Base-by-base conservation (phyloP, 2,797 vertebrate species). In the Acanthopagrus latus region DNA sequence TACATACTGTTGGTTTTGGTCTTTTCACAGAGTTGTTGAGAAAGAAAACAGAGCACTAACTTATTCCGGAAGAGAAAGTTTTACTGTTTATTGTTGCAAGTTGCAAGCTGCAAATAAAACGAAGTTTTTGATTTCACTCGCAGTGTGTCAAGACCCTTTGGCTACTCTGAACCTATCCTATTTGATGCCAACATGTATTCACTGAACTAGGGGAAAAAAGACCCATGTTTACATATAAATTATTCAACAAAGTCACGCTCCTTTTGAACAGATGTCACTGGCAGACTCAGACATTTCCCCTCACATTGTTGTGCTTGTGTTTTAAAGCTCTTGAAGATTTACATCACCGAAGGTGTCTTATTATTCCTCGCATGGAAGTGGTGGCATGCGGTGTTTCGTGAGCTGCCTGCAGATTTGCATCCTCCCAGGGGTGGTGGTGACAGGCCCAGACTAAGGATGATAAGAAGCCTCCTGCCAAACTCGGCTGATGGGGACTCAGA, bases 391-490 rank as follows among this genome's bases (percentile, higher is more conserved):
- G 78, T 29, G 71, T 60, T 88, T 76, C 64, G 86, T 89, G 89
- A 87, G 81, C 80, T 79, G 84, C 83, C 77, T 84, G 81, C 64
- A 88, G 84, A 92, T 91, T 87, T 85, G 80, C 82, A 81, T 84
- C 73, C 64, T 89, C 86, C 82, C 73, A 44, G 63, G 77, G 84
- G 85, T 69, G 68, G 63, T 29, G 74, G 71, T 84, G 85, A 86
- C 87, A 91, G 88, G 63, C 69, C 46, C 18, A 1, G 79, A 79
- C 83, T 73, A 75, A 74, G 60, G 60, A 84, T 89, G 89, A 92
- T 93, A 89, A 92, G 86, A 92, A 84, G 69, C 58, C 87, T 85
- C 76, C 85, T 81, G 89, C 81, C 83, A 90, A 85, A 85, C 81
- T 55, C 20, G 27, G 71, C 72, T 85, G 84, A 85, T 41, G 71